phyloP scores from a whole-genome alignment of 1,140 invertebrate species.

The Caenorhabditis tropicalis region DNA sequence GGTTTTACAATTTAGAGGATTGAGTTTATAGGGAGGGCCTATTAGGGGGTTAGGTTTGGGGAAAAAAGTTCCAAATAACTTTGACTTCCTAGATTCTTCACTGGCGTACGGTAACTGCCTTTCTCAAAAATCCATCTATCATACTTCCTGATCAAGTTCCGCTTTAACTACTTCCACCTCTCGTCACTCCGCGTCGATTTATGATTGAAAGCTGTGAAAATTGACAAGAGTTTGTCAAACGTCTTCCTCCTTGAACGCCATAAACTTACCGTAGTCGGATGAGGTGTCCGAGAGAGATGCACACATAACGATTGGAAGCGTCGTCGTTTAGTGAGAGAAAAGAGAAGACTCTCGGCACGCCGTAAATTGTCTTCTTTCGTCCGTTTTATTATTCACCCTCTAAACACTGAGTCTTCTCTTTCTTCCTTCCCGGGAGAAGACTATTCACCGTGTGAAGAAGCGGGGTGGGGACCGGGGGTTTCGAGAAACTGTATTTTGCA shows the following conservation, averaged over 20 bases:
- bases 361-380: conserved; percentile 38
- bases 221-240: conserved; percentile 39
- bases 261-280: conserved; percentile 34
- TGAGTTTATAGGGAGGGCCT: too few species aligned
- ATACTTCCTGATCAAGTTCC: not conserved
- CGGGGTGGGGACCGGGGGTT: not conserved
- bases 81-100: too few species aligned
- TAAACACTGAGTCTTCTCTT: not conserved
- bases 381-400: conserved; percentile 30
- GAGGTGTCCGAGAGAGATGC: conserved; percentile 30
- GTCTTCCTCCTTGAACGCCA: not conserved
- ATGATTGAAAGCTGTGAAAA: conserved; percentile 5
- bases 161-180: not conserved
- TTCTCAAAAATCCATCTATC: not conserved
- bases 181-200: not conserved
- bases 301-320: conserved; percentile 22
- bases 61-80: too few species aligned
- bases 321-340: conserved; percentile 16
- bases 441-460: conserved; percentile 22
- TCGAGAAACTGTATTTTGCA: not conserved
- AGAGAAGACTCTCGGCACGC: conserved; percentile 19
- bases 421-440: not conserved
- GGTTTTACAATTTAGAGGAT: too few species aligned
- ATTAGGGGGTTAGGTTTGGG: too few species aligned
- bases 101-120: not conserved